Conservation (phyloP, 2,113 vertebrate species). For the Pomatorhinus ruficollis region DNA sequence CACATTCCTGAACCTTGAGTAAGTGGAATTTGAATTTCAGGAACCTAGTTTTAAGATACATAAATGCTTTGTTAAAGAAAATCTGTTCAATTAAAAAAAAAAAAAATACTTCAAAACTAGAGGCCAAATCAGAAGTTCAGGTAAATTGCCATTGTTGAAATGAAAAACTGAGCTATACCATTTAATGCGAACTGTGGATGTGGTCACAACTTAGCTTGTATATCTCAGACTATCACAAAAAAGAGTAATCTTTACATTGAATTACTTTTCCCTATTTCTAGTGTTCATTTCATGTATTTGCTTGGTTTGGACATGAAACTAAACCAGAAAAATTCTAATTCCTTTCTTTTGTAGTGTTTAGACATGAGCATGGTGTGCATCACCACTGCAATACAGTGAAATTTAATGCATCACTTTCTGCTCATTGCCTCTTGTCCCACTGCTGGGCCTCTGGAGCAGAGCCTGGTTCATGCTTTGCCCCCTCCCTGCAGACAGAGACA, state of each 20-base stretch:
- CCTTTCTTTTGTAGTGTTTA: neutral
- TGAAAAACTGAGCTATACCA: neutral
- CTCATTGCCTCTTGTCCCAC: neutral
- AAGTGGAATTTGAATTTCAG: neutral
- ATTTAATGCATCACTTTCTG: neutral
- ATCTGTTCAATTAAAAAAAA: neutral
- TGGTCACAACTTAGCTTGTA: neutral
- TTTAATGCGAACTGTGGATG: neutral
- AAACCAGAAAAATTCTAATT: neutral
- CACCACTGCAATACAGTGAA: neutral
- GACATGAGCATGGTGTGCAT: neutral
- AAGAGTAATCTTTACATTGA: neutral
- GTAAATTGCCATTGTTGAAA: neutral
- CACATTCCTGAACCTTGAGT: neutral
- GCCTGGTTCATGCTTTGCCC: neutral
- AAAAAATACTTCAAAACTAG: neutral
- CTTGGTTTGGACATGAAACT: neutral
- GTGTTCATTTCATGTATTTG: neutral
- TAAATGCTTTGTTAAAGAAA: neutral
- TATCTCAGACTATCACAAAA: neutral
- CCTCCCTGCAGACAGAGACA: neutral
- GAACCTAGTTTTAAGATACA: neutral
- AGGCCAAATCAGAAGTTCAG: neutral
- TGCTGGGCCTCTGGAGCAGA: neutral
- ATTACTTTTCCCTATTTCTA: neutral